Evolutionary conservation across 2,113 vertebrate genomes (phyloP).

Genomic region (Solea solea): DNA sequence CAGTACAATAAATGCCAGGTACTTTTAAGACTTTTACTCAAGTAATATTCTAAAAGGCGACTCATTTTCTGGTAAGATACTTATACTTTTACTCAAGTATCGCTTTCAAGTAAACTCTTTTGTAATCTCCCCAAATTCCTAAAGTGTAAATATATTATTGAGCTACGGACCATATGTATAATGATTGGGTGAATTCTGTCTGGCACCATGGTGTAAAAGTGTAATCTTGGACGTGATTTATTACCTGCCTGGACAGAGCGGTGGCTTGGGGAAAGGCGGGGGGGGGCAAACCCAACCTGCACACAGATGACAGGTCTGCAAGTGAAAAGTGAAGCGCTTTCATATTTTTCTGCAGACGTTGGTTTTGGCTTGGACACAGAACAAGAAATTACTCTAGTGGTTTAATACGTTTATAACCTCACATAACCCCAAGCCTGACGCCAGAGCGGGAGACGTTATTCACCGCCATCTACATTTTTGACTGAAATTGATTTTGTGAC

Average conservation of each 20-base stretch:
- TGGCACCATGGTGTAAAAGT: slow-evolving; percentile 66
- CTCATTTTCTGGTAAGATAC: no score
- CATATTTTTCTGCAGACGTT: slow-evolving; percentile 2
- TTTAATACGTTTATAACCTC: neutral
- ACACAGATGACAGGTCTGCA: neutral
- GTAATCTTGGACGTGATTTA: slow-evolving; percentile 69
- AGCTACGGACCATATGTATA: slow-evolving; percentile 22
- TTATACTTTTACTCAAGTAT: no score
- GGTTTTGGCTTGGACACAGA: neutral
- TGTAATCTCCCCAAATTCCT: neutral
- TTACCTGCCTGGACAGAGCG: slow-evolving; percentile 23
- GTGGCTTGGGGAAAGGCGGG: neutral
- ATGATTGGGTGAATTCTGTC: slow-evolving; percentile 41
- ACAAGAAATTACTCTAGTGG: neutral
- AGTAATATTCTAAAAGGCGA: no score
- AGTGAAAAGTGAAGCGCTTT: neutral
- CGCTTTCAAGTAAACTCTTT: no score
- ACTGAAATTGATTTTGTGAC: no score
- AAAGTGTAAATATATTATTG: slow-evolving; percentile 26
- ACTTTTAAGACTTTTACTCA: no score
- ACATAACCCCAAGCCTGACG: no score
- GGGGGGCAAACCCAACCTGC: slow-evolving; percentile 20
- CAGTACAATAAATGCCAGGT: no score
- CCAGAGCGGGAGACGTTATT: no score
- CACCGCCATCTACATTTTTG: no score